Conservation (phyloP, 2,888 invertebrate species). For the Agrypnus murinus region DNA sequence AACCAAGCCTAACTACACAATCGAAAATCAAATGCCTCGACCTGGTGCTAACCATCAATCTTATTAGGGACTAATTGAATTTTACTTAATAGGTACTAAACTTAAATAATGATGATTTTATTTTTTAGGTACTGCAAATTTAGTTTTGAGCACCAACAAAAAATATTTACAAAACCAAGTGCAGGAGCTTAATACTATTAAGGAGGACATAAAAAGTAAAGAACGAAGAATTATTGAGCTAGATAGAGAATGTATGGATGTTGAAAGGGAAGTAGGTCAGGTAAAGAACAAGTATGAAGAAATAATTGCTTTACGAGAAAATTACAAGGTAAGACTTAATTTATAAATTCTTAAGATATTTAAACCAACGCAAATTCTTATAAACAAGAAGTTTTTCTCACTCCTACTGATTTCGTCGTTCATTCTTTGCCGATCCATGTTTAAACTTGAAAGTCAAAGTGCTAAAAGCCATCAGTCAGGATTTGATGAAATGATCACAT, state of each 20-base stretch:
- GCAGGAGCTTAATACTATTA: slow-evolving; percentile 69
- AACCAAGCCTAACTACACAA: too few species aligned
- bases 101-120: too few species aligned
- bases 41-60: too few species aligned
- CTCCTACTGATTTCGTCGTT: too few species aligned
- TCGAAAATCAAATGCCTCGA: too few species aligned
- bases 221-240: slow-evolving; percentile 69
- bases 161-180: slow-evolving; percentile 74
- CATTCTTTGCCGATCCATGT: too few species aligned
- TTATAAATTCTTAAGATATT: background rate
- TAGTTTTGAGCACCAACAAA: slow-evolving; percentile 75
- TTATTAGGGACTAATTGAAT: too few species aligned
- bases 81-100: too few species aligned
- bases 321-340: slow-evolving; percentile 71
- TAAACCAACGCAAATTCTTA: background rate
- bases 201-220: slow-evolving; percentile 70
- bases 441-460: too few species aligned
- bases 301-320: slow-evolving; percentile 69
- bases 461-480: too few species aligned
- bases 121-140: slow-evolving; percentile 71
- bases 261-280: slow-evolving; percentile 69
- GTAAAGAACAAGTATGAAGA: slow-evolving; percentile 68
- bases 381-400: slow-evolving; percentile 3
- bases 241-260: slow-evolving; percentile 69
- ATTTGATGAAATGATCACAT: too few species aligned